A percentile compares a stretch with the other conserved stretches of the same genome.
phyloP scores from a whole-genome alignment of 2,797 vertebrate genomes.

The Vireo griseus region DNA sequence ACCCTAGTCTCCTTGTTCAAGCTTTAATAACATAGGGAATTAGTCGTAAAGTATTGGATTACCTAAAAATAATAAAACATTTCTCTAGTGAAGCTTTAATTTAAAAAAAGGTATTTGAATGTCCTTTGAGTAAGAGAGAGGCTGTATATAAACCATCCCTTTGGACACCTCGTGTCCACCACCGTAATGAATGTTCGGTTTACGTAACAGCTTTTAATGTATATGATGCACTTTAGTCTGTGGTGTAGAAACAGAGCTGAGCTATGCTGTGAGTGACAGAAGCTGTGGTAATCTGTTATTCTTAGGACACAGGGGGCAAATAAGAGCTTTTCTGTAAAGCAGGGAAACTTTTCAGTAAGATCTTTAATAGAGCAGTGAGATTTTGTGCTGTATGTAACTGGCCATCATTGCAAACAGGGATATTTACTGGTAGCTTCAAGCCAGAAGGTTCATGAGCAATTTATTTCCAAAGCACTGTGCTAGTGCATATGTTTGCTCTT shows the following conservation, averaged over 20 bases:
- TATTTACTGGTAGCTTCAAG: conserved; percentile 39
- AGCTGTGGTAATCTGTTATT: conserved; percentile 1
- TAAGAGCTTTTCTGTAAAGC: conserved; percentile 39
- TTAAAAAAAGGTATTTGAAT: neutral
- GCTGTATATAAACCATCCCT: neutral
- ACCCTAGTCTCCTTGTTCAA: neutral
- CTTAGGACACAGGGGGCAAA: conserved; percentile 7
- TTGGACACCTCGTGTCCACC: neutral
- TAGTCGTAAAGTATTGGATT: neutral
- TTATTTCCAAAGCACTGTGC: conserved; percentile 4
- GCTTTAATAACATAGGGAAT: conserved; percentile 9
- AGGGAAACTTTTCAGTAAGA: conserved; percentile 12
- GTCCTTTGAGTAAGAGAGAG: conserved; percentile 7
- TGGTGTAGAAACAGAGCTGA: neutral
- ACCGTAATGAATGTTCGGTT: neutral
- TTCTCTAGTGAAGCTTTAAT: neutral
- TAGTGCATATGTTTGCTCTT: neutral
- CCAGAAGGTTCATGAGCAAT: conserved; percentile 23
- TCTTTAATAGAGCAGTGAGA: conserved; percentile 19
- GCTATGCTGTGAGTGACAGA: neutral
- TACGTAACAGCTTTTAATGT: conserved; percentile 32
- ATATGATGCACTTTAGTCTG: neutral
- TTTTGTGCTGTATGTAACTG: conserved; percentile 25
- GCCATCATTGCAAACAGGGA: conserved; percentile 14
- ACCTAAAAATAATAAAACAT: conserved; percentile 31